phyloP scores from a whole-genome alignment of 2,888 invertebrate genomes.

The Eupithecia pulchellata region DNA sequence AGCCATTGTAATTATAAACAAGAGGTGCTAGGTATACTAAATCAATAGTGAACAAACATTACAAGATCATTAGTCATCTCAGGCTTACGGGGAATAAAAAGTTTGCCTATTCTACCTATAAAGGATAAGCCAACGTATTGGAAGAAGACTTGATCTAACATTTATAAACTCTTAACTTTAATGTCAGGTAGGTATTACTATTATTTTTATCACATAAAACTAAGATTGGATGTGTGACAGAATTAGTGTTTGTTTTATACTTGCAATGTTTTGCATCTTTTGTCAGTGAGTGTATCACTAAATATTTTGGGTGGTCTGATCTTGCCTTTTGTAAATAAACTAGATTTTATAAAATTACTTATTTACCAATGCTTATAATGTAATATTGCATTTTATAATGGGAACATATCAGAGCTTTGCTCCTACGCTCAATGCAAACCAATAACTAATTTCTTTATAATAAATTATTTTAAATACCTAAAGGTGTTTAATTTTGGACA shows the following conservation, averaged over 20 bases:
- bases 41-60: slow-evolving; percentile 11
- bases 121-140: not conserved
- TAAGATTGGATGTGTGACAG: slow-evolving; percentile 1
- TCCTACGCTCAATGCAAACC: slow-evolving; percentile 12
- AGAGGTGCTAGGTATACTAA: slow-evolving; percentile 9
- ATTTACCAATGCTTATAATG: not conserved
- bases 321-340: slow-evolving; percentile 32
- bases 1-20: slow-evolving; percentile 5
- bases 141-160: not conserved
- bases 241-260: not conserved
- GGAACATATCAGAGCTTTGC: slow-evolving; percentile 27
- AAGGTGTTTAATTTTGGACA: not conserved
- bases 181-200: not conserved
- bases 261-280: not conserved
- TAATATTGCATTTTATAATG: slow-evolving; percentile 28
- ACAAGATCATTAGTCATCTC: not conserved
- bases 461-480: slow-evolving; percentile 13
- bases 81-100: not conserved
- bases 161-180: not conserved
- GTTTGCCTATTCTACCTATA: not conserved
- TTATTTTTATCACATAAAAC: not conserved
- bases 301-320: not conserved
- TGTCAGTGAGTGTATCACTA: not conserved
- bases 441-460: slow-evolving; percentile 3
- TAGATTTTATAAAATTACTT: slow-evolving; percentile 5